phyloP scores from a whole-genome alignment of 2,113 vertebrate genomes.

The Echinops telfairi region DNA sequence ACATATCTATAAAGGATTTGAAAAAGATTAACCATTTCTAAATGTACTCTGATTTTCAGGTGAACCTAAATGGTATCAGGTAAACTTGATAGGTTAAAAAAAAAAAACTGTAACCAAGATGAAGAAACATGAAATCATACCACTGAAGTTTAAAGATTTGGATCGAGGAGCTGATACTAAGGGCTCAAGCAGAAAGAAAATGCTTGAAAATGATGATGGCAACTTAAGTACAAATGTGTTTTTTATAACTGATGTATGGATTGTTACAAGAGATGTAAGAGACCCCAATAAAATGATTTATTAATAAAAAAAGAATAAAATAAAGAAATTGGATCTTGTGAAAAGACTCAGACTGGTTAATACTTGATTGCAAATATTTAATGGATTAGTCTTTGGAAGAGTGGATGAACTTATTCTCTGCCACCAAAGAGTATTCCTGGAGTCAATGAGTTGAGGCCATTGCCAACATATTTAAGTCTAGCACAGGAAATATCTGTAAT shows the following conservation, averaged over 20 bases:
- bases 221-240: too few relatives aligned
- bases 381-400: neutral
- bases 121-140: neutral
- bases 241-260: too few relatives aligned
- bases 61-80: neutral
- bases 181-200: too few relatives aligned
- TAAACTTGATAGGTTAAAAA: neutral
- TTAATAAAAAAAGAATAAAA: too few relatives aligned
- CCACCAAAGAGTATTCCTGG: neutral
- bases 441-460: neutral
- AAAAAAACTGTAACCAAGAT: neutral
- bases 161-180: neutral
- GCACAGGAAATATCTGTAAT: neutral
- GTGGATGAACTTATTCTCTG: neutral
- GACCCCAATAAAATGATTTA: too few relatives aligned
- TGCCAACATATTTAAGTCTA: neutral
- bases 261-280: too few relatives aligned
- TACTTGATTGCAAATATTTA: slow-evolving; percentile 19
- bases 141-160: neutral
- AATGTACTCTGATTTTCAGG: neutral
- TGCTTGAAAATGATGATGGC: too few relatives aligned
- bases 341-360: neutral
- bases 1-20: neutral
- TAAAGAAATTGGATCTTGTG: too few relatives aligned
- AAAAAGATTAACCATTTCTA: neutral